These are phyloP conservation scores for Dicranocentrus wangi DNA, from an alignment of 2,888 invertebrate species.

Conservation along the genomic window DNA sequence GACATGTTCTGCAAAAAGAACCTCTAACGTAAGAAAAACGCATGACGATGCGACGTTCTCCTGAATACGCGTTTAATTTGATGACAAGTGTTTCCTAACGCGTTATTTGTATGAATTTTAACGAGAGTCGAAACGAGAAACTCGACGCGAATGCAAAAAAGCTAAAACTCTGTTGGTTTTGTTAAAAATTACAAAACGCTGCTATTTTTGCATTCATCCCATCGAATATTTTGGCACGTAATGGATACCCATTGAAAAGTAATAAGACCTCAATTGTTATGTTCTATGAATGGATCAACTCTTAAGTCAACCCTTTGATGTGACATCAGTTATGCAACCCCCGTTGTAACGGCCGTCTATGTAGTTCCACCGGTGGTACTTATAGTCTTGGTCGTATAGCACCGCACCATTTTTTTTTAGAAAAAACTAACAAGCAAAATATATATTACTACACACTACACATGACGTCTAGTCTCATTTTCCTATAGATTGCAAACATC, in stretches of 20 bases:
- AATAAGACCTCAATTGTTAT: conserved; percentile 34
- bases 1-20: no score
- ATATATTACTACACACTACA: no score
- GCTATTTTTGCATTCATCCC: conserved; percentile 9
- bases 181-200: conserved; percentile 20
- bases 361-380: no score
- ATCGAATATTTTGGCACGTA: conserved; percentile 3
- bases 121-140: no score
- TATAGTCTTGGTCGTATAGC: no score
- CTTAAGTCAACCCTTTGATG: not conserved
- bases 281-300: not conserved
- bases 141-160: no score
- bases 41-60: no score
- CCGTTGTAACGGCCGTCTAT: no score
- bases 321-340: no score
- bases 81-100: conserved; percentile 40
- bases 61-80: conserved; percentile 38
- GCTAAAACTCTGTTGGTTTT: conserved; percentile 2
- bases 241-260: conserved; percentile 36
- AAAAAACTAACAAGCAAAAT: no score
- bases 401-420: no score
- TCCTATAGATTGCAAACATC: not conserved
- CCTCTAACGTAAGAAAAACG: no score
- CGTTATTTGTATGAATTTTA: conserved; percentile 8
- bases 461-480: not conserved